Evolutionary conservation across 2,888 invertebrate genomes (phyloP), one percentile per base, ranked within the genome.

Genomic region (Microctonus hyperodae): DNA sequence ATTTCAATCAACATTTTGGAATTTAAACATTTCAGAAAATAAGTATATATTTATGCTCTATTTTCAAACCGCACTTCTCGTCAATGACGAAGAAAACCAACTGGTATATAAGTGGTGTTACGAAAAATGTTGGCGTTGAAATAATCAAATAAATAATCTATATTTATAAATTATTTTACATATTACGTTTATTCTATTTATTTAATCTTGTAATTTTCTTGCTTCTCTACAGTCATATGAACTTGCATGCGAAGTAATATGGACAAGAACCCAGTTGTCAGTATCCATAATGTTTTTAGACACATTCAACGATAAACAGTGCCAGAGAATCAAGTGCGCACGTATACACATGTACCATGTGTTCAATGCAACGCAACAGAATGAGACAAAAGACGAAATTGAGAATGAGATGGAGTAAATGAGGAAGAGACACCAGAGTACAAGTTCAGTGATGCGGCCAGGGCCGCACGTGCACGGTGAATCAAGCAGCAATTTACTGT

Each of bases 391-490:
- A 16, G 44, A 35, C 20, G 20, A 33, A 33, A 56, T 31, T 33
- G 57, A 57, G 33, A 40, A 40, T 22, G 44, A 59, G 40, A 50
- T 35, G 10, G 33, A 48, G 16, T 53, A 11, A 22, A 51, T 37
- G 57, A 51, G 37, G 51, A 37, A 37, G 40, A 44, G 50, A 56
- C 50, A 40, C 31, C 16, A 58, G 60, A 67, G 69, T 69, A 56
- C 57, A 65, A 65, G 68, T 67, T 59, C 63, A 61, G 60, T 58
- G 70, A 70, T 64, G 70, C 61, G 58, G 61, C 68, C 65, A 68
- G 51, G 60, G 61, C 58, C 60, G 33, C 60, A 58, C 69, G 60
- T 59, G 57, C 59, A 56, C 62, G 57, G 59, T 58, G 66, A 68
- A 57, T 65, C 57, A 55, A 44, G 28, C 50, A 48, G 28, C 50